Evolutionary conservation across 2,797 vertebrate species (phyloP).

Genomic region (Spatula versicolor): DNA sequence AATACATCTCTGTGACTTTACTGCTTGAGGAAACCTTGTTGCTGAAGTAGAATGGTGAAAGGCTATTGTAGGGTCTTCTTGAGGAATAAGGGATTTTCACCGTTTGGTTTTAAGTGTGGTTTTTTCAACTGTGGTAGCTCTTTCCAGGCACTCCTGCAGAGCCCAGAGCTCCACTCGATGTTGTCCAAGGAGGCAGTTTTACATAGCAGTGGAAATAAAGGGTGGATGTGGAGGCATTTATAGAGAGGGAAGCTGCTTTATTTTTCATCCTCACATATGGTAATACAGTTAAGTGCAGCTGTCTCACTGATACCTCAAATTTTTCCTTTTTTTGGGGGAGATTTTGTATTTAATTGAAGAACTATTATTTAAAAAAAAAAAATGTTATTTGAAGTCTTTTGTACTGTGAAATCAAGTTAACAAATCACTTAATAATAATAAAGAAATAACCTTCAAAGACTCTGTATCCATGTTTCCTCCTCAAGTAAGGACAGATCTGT

Average conservation of each 20-base stretch:
- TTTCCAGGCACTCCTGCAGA: background rate
- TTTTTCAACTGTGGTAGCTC: background rate
- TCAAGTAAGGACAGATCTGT: background rate
- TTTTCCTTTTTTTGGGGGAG: background rate
- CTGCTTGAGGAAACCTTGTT: background rate
- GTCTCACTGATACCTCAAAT: background rate
- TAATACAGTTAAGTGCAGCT: background rate
- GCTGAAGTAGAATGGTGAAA: background rate
- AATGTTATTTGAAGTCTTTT: background rate
- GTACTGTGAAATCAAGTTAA: background rate
- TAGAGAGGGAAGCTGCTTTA: background rate
- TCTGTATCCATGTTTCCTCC: background rate
- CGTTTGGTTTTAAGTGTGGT: background rate
- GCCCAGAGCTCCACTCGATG: background rate
- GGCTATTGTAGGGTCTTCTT: background rate
- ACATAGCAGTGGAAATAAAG: background rate
- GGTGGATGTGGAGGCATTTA: background rate
- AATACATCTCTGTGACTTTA: background rate
- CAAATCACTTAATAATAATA: background rate
- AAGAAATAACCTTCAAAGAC: background rate
- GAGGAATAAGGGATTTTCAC: background rate
- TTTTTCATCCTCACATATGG: background rate
- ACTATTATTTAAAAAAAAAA: background rate
- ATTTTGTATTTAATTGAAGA: background rate
- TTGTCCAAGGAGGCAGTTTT: background rate